Conservation (phyloP, 2,888 invertebrate genomes). For the Tinea semifulvella region DNA sequence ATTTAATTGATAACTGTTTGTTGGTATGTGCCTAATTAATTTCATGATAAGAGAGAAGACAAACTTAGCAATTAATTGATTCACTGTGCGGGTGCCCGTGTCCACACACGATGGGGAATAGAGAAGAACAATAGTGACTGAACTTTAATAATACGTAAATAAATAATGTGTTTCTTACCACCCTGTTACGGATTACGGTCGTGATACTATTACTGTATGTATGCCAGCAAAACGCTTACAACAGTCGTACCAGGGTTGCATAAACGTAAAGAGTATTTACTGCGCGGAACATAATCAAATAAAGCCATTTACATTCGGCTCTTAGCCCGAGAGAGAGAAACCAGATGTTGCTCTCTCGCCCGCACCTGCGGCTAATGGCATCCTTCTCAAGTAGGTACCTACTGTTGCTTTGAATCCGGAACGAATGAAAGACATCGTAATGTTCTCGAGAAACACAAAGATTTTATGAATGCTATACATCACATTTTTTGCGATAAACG, state of each 20-base stretch:
- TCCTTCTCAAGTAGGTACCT: slow-evolving; percentile 21
- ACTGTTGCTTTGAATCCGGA: slow-evolving; percentile 6
- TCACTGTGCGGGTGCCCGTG: no score
- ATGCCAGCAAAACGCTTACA: slow-evolving; percentile 25
- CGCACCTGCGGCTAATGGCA: slow-evolving; percentile 49
- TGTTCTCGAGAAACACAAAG: background rate
- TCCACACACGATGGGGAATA: no score
- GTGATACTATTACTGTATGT: no score
- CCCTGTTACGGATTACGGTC: no score
- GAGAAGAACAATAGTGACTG: no score
- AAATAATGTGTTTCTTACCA: no score
- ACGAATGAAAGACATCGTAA: background rate
- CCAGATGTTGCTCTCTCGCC: slow-evolving; percentile 35
- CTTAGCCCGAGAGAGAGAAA: slow-evolving; percentile 36
- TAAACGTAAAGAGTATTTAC: slow-evolving; percentile 54
- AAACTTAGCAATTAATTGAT: no score
- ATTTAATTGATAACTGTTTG: no score
- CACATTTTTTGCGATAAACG: no score
- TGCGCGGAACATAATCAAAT: slow-evolving; percentile 55
- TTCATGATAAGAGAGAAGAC: no score
- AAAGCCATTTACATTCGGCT: slow-evolving; percentile 61
- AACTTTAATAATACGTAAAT: no score
- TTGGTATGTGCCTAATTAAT: no score
- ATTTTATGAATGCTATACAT: slow-evolving; percentile 5
- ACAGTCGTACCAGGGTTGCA: slow-evolving; percentile 41